Percentiles rank a stretch among this genome's conserved stretches.
These are phyloP conservation scores for Myzus persicae DNA, from an alignment of 1,140 invertebrate species.

Conservation along the genomic window DNA sequence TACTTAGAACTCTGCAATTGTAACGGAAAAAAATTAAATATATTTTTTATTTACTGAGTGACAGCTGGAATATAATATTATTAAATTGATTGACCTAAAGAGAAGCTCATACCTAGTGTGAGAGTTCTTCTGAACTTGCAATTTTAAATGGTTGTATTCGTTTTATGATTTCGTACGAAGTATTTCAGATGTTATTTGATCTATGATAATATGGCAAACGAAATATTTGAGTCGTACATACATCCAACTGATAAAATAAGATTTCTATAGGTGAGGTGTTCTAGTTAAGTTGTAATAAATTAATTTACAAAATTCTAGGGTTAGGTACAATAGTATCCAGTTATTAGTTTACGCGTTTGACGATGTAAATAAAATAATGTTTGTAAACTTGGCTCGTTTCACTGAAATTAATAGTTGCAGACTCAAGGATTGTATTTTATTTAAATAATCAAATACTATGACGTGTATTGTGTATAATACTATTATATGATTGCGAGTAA, in stretches of 20 bases:
- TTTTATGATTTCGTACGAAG: no score
- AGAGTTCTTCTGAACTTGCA: neutral
- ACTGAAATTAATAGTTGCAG: neutral
- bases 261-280: no score
- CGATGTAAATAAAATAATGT: neutral
- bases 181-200: no score
- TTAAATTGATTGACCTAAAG: neutral
- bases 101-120: accelerated
- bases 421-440: no score
- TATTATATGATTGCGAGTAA: neutral
- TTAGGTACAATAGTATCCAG: no score
- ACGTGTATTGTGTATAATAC: no score
- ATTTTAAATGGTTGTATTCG: neutral
- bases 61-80: neutral
- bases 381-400: neutral
- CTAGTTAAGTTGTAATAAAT: no score
- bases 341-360: neutral
- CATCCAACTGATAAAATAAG: no score
- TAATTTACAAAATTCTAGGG: no score
- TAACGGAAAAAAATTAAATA: neutral
- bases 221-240: neutral
- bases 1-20: neutral
- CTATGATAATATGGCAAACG: no score
- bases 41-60: neutral
- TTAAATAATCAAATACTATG: neutral